These are phyloP conservation scores for Pelosia muscerda DNA, from an alignment of 2,888 invertebrate species.

Conservation along the genomic window DNA sequence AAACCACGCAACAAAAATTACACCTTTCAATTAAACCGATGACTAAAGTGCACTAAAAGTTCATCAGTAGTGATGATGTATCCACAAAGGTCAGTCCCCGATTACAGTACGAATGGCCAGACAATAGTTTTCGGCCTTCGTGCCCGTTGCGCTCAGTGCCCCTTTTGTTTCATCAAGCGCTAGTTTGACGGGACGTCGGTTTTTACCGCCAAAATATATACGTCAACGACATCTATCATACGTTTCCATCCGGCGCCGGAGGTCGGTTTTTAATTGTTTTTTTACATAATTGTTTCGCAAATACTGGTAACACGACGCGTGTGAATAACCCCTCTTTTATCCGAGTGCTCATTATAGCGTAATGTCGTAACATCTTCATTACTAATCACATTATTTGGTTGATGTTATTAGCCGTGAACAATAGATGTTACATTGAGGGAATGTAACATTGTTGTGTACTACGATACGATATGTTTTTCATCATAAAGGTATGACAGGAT, in stretches of 20 bases:
- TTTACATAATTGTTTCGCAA: constrained; percentile 81
- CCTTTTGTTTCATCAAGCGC: constrained; percentile 77
- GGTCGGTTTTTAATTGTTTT: constrained; percentile 78
- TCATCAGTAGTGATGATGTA: constrained; percentile 49
- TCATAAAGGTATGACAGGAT: constrained; percentile 31
- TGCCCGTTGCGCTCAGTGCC: constrained; percentile 75
- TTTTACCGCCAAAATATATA: constrained; percentile 55
- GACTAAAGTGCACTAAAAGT: constrained; percentile 43
- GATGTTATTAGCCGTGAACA: constrained; percentile 49
- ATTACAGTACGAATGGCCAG: constrained; percentile 55
- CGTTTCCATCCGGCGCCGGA: constrained; percentile 69
- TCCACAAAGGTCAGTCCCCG: constrained; percentile 77
- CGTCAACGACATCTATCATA: constrained; percentile 75
- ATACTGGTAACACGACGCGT: constrained; percentile 55
- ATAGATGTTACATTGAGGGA: constrained; percentile 46
- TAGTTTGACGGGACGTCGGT: constrained; percentile 46
- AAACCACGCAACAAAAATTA: constrained; percentile 15
- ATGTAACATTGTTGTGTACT: constrained; percentile 43
- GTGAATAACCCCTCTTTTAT: constrained; percentile 73
- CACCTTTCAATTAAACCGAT: constrained; percentile 20
- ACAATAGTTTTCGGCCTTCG: constrained; percentile 82
- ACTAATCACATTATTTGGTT: constrained; percentile 49
- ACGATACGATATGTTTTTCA: constrained; percentile 38
- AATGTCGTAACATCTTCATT: constrained; percentile 53
- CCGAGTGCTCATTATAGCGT: constrained; percentile 53